Evolutionary conservation across 2,113 vertebrate species (phyloP).

Genomic region (Grantiella picta): DNA sequence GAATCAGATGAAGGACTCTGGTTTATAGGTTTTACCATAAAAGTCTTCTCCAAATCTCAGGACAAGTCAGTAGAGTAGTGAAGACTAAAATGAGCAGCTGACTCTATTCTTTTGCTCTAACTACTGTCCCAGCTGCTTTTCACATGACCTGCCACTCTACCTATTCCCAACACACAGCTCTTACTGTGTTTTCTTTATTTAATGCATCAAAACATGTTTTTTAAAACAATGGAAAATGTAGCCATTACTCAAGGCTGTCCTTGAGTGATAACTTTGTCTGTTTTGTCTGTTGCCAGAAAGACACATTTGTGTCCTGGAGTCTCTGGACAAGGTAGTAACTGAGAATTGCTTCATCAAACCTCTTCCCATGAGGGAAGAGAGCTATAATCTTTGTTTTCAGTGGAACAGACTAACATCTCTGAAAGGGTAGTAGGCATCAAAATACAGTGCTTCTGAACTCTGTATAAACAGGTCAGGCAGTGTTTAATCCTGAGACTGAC

Average conservation of each 20-base stretch:
- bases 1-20: background rate
- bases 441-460: slow-evolving; percentile 10
- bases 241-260: background rate
- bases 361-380: background rate
- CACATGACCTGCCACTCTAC: background rate
- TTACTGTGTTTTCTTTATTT: background rate
- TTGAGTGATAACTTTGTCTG: slow-evolving; percentile 38
- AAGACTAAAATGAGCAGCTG: background rate
- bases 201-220: background rate
- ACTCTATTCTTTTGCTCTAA: background rate
- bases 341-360: background rate
- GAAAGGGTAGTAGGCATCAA: background rate
- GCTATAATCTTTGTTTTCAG: slow-evolving; percentile 40
- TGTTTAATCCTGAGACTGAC: slow-evolving; percentile 22
- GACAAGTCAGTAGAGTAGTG: background rate
- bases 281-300: slow-evolving; percentile 25
- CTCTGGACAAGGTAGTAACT: slow-evolving; percentile 24
- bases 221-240: background rate
- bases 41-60: background rate
- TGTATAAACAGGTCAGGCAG: background rate
- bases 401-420: slow-evolving; percentile 17
- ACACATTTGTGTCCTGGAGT: background rate
- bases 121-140: background rate
- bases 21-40: background rate
- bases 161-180: background rate